Percentiles rank a stretch among this genome's conserved stretches.
These are phyloP conservation scores for Stratiomys singularior DNA, from an alignment of 2,888 invertebrate genomes.

Conservation along the genomic window DNA sequence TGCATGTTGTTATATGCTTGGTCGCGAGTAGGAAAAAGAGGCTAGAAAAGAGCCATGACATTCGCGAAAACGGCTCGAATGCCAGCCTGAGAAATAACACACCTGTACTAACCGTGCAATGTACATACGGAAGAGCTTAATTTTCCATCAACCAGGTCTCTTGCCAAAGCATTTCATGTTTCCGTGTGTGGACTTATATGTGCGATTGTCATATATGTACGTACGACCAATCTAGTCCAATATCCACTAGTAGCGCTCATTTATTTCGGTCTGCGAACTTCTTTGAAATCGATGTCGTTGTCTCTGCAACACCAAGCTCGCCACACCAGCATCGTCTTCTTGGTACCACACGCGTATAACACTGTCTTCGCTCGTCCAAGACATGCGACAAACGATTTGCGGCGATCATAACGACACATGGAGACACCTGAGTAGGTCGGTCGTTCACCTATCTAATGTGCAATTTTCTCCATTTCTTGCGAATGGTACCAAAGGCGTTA, in stretches of 20 bases:
- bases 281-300: neutral
- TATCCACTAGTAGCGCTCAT: neutral
- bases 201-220: neutral
- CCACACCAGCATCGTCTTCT: neutral
- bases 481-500: neutral
- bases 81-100: slow-evolving; percentile 14
- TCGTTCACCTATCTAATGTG: slow-evolving; percentile 66
- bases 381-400: neutral
- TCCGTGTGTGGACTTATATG: neutral
- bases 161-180: no score
- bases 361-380: no score
- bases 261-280: neutral
- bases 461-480: slow-evolving; percentile 41
- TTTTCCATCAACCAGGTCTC: neutral
- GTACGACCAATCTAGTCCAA: neutral
- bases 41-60: slow-evolving; percentile 31
- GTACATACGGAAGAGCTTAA: neutral
- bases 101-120: neutral
- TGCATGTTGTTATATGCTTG: no score
- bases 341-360: neutral
- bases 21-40: no score
- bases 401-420: slow-evolving; percentile 59
- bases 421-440: slow-evolving; percentile 68
- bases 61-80: slow-evolving; percentile 9
- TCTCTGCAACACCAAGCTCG: neutral